Conservation (phyloP, 2,888 invertebrate species). For the Candidula unifasciata region DNA sequence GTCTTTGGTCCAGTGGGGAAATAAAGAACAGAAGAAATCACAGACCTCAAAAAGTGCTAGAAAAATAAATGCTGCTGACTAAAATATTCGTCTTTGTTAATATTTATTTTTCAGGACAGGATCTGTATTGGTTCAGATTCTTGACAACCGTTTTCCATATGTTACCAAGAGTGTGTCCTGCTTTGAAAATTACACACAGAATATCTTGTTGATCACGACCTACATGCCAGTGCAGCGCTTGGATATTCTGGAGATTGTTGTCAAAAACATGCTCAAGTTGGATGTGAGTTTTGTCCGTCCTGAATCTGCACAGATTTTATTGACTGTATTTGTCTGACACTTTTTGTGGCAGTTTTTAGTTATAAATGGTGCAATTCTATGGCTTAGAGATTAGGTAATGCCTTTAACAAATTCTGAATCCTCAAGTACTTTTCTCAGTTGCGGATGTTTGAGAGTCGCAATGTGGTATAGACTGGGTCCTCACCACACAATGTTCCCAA, state of each 20-base stretch:
- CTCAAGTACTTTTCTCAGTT: too few relatives aligned
- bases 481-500: too few relatives aligned
- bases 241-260: slow-evolving; percentile 85
- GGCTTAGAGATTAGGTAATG: too few relatives aligned
- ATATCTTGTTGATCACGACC: slow-evolving; percentile 86
- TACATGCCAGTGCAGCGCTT: slow-evolving; percentile 86
- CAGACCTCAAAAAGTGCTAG: too few relatives aligned
- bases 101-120: slow-evolving; percentile 82
- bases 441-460: too few relatives aligned
- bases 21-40: too few relatives aligned
- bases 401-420: too few relatives aligned
- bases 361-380: too few relatives aligned
- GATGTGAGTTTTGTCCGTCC: slow-evolving; percentile 68
- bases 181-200: slow-evolving; percentile 87
- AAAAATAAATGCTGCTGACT: too few relatives aligned
- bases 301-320: neutral
- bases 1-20: too few relatives aligned
- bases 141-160: slow-evolving; percentile 87
- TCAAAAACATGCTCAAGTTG: slow-evolving; percentile 84
- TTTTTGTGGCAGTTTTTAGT: neutral
- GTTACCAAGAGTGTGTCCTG: slow-evolving; percentile 83
- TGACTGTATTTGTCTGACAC: neutral
- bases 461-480: too few relatives aligned
- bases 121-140: slow-evolving; percentile 83
- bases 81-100: too few relatives aligned